These are phyloP conservation scores for Aphis craccivora DNA, from an alignment of 1,140 invertebrate genomes.

Conservation along the genomic window DNA sequence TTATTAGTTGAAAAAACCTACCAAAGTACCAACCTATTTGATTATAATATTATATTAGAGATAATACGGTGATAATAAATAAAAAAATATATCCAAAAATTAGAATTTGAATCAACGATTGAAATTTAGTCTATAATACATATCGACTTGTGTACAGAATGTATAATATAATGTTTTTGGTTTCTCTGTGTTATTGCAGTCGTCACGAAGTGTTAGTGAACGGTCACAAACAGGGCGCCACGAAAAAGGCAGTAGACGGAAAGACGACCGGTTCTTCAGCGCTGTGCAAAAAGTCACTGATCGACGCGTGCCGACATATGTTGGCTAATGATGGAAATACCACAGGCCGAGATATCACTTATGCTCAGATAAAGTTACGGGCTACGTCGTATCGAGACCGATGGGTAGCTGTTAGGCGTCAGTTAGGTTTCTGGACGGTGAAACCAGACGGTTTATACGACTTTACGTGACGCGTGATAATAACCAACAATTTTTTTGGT, in stretches of 20 bases:
- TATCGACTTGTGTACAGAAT: too few species aligned
- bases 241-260: conserved; percentile 73
- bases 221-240: conserved; percentile 81
- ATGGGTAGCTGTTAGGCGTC: background rate
- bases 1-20: too few species aligned
- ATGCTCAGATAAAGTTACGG: conserved; percentile 20
- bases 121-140: too few species aligned
- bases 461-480: background rate
- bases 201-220: conserved; percentile 77
- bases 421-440: conserved; percentile 48
- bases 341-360: background rate
- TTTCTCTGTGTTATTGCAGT: conserved; percentile 63
- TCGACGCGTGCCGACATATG: conserved; percentile 23
- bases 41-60: too few species aligned
- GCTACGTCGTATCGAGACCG: background rate
- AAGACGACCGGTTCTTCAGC: conserved; percentile 60
- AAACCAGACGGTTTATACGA: conserved; percentile 11
- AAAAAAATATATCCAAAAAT: too few species aligned
- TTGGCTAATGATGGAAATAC: too few species aligned
- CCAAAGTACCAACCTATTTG: too few species aligned
- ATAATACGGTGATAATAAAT: too few species aligned
- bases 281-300: conserved; percentile 49
- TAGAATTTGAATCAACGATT: too few species aligned
- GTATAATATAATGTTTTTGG: background rate
- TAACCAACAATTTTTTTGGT: background rate